Percentiles rank a stretch among this genome's conserved stretches.
Conservation (phyloP, 2,113 vertebrate genomes). For the Mionectes macconnelli region DNA sequence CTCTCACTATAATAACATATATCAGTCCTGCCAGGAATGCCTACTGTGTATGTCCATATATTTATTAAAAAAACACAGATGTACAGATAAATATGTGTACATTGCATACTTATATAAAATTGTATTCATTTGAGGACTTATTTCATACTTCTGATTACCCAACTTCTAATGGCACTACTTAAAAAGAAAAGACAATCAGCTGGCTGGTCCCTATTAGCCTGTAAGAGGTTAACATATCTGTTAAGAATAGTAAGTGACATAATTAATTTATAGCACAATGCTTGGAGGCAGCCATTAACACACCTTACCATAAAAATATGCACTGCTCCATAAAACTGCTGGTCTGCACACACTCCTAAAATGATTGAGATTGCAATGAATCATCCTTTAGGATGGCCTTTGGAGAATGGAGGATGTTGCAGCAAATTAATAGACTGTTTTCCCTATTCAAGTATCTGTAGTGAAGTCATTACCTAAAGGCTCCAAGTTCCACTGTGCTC, state of each 20-base stretch:
- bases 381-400: neutral
- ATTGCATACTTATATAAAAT: neutral
- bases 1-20: neutral
- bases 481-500: neutral
- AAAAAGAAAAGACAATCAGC: neutral
- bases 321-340: neutral
- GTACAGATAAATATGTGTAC: too few species aligned
- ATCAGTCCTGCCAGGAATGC: neutral
- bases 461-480: neutral
- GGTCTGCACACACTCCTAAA: neutral
- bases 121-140: neutral
- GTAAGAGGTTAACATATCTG: neutral
- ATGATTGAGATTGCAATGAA: neutral
- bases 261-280: neutral
- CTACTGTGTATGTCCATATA: neutral
- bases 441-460: neutral
- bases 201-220: neutral
- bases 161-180: neutral
- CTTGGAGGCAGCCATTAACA: neutral
- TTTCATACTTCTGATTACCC: neutral
- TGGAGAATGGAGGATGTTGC: neutral
- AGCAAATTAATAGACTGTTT: constrained; percentile 3
- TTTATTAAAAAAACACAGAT: neutral
- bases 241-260: neutral
- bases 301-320: neutral